These are phyloP conservation scores for Whitmania pigra DNA, from an alignment of 1,140 invertebrate species.

Conservation along the genomic window DNA sequence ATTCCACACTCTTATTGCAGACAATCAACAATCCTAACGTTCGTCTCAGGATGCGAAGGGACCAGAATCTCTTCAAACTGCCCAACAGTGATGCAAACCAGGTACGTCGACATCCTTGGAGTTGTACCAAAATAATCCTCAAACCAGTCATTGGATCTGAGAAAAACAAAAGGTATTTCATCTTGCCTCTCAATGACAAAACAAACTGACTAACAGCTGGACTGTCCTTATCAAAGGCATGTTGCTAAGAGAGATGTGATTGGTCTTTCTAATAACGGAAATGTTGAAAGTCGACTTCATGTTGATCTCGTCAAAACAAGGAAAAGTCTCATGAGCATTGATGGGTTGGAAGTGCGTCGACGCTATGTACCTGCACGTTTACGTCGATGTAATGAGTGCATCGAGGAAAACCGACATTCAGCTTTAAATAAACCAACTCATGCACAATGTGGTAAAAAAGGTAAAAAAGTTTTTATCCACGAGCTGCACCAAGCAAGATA, in stretches of 20 bases:
- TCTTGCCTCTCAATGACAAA: neutral
- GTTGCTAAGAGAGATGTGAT: no score
- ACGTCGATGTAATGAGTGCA: no score
- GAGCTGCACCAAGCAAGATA: no score
- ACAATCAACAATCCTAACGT: no score
- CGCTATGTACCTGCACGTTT: slow-evolving; percentile 43
- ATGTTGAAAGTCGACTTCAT: slow-evolving; percentile 70
- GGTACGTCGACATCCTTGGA: slow-evolving; percentile 15
- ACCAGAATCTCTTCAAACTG: neutral
- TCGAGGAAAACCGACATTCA: no score
- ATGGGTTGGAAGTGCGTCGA: slow-evolving; percentile 76
- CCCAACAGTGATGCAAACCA: slow-evolving; percentile 14
- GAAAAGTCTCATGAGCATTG: slow-evolving; percentile 73
- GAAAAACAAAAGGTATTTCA: neutral
- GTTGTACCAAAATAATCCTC: slow-evolving; percentile 14
- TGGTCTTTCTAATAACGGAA: no score
- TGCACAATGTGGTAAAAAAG: no score
- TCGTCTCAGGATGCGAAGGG: no score
- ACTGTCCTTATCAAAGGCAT: no score
- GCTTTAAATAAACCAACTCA: no score
- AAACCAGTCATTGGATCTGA: slow-evolving; percentile 5
- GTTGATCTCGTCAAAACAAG: slow-evolving; percentile 85
- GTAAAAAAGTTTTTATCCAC: neutral
- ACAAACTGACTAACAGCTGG: neutral
- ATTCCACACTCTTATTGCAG: no score